Evolutionary conservation across 1,140 invertebrate species (phyloP), one percentile per base, ranked within the genome.

Genomic region (Achroia grisella): DNA sequence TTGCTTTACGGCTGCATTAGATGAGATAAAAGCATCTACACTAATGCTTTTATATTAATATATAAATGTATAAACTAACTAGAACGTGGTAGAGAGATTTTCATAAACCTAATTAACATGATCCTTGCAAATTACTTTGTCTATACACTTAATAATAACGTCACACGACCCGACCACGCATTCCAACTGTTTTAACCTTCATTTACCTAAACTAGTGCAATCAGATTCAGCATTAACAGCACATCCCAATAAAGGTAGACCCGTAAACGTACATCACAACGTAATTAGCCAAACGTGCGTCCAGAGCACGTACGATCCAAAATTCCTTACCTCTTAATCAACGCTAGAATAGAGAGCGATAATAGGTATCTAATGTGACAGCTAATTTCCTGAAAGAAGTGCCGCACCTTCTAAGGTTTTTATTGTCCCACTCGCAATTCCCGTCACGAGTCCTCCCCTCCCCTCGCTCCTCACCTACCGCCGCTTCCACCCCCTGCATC

Each of bases 341-440:
- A 56, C 48, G 33, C 46, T 43, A 52, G 56, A 70, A 54, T 60
- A 55, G 61, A 52, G 62, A 65, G 56, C 68, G 68, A 62, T 77
- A 76, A 79, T 79, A 71, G 67, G 52, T 63, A 72, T 63, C 59
- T 77, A 78, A 77, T 81, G 77, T 76, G 75, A 79, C 77, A 81
- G 74, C 70, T 79, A 81, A 81, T 81, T 81, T 79, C 75, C 73
- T 73, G 69, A 58, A 75, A 67, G 71, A 68, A 71, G 53, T 67
- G 61, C 55, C 30, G 10, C 30, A 31, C 10, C 30, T 31, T 8
- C 35, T 10, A 9, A 17, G n/a, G 35, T 15, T 37, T 37, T 37
- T 23, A 37, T 17, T 10, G 35, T n/a, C 14, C 1, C 12, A n/a
- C 35, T 17, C 10, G 8, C 15, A 14, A 76, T 71, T 73, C 78